Percentiles rank a stretch among this genome's conserved stretches.
phyloP scores from a whole-genome alignment of 2,113 vertebrate genomes.

The Alethe castanea region DNA sequence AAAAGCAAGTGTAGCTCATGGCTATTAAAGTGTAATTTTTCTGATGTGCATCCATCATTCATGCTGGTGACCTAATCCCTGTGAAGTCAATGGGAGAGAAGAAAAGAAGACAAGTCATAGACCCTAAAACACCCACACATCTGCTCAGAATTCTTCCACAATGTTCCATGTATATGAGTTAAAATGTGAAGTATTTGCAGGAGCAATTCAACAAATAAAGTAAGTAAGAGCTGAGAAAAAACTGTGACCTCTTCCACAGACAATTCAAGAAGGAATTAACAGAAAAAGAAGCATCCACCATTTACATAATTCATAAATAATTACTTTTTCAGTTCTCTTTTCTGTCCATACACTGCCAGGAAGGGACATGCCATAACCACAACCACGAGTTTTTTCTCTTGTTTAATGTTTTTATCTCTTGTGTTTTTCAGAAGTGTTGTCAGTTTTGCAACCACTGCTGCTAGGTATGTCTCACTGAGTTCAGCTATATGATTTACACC shows the following conservation, averaged over 20 bases:
- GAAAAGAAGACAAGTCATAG: neutral
- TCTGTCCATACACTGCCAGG: neutral
- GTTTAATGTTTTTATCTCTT: neutral
- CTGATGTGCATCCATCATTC: neutral
- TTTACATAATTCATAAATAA: neutral
- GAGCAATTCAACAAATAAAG: neutral
- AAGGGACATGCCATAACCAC: neutral
- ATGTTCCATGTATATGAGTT: neutral
- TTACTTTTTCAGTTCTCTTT: neutral
- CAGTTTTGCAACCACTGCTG: neutral
- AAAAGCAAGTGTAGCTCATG: neutral
- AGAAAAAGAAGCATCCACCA: neutral
- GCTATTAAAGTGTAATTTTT: neutral
- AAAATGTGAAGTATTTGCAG: neutral
- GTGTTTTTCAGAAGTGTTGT: neutral
- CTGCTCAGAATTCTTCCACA: neutral
- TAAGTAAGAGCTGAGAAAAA: neutral
- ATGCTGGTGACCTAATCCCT: neutral
- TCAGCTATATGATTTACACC: neutral
- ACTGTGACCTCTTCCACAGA: neutral
- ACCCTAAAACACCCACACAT: neutral
- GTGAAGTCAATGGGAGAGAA: neutral
- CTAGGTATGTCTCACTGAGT: neutral
- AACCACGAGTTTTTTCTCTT: neutral
- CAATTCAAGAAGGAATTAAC: neutral